phyloP scores from a whole-genome alignment of 1,140 invertebrate species.

The Asobara japonica region DNA sequence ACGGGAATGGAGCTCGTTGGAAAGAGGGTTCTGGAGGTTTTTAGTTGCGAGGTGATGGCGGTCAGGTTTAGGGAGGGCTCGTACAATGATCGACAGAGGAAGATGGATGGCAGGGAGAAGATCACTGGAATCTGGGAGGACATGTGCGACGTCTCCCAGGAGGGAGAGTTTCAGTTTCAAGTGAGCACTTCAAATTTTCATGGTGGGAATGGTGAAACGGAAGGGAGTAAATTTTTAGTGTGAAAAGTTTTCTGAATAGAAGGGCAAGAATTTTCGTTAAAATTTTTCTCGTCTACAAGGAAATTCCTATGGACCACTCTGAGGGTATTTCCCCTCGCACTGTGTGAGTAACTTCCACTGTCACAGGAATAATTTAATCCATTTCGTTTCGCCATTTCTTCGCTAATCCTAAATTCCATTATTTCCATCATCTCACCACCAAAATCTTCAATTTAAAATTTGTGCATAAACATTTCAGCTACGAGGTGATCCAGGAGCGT shows the following conservation, averaged over 20 bases:
- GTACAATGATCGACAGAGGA: constrained; percentile 52
- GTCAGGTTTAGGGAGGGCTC: constrained; percentile 44
- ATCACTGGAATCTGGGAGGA: constrained; percentile 32
- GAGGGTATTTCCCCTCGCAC: no score
- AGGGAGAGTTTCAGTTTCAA: constrained; percentile 6
- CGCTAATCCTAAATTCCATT: no score
- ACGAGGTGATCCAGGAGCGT: constrained; percentile 30
- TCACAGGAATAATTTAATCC: no score
- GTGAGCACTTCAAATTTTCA: constrained; percentile 33
- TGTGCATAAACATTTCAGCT: constrained; percentile 41
- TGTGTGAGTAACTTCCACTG: no score
- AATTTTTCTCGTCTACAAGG: no score
- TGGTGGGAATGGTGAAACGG: neutral
- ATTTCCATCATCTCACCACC: neutral
- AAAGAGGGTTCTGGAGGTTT: constrained; percentile 34
- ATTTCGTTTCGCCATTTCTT: no score
- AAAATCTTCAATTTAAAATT: neutral
- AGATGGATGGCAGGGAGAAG: constrained; percentile 35
- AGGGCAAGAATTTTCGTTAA: no score
- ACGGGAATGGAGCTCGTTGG: constrained; percentile 44
- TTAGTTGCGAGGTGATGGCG: constrained; percentile 14
- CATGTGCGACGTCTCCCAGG: neutral
- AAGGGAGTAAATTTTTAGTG: neutral
- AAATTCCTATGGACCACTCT: no score
- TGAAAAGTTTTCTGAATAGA: neutral